phyloP scores from a whole-genome alignment of 2,797 vertebrate genomes.

The Phyllotis vaccarum region DNA sequence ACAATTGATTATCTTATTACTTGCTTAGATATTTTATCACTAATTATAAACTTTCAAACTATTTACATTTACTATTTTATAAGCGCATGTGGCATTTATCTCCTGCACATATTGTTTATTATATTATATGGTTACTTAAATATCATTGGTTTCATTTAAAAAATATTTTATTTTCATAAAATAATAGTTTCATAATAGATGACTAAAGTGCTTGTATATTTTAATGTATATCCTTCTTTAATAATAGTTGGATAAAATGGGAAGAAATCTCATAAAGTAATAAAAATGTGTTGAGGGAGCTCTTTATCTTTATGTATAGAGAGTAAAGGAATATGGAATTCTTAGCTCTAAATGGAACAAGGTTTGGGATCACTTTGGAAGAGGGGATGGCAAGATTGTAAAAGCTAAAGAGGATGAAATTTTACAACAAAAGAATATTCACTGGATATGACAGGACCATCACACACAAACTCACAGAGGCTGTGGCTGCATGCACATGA shows the following conservation, averaged over 20 bases:
- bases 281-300: neutral
- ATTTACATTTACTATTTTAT: neutral
- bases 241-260: neutral
- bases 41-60: neutral
- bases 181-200: neutral
- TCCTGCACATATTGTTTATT: conserved; percentile 16
- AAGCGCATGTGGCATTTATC: neutral
- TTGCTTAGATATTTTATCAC: neutral
- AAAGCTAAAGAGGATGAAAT: neutral
- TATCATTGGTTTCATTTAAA: neutral
- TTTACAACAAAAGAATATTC: neutral
- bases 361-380: neutral
- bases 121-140: neutral
- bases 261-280: conserved; percentile 28
- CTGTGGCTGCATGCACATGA: neutral
- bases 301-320: neutral
- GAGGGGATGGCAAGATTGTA: neutral
- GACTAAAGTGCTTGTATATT: neutral
- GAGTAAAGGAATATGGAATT: neutral
- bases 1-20: neutral
- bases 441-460: neutral
- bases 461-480: neutral
- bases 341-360: neutral
- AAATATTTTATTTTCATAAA: conserved; percentile 8
- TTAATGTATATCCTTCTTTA: neutral